These are phyloP conservation scores for Ornithorhynchus anatinus DNA, from an alignment of 2,113 vertebrate species.

Conservation along the genomic window DNA sequence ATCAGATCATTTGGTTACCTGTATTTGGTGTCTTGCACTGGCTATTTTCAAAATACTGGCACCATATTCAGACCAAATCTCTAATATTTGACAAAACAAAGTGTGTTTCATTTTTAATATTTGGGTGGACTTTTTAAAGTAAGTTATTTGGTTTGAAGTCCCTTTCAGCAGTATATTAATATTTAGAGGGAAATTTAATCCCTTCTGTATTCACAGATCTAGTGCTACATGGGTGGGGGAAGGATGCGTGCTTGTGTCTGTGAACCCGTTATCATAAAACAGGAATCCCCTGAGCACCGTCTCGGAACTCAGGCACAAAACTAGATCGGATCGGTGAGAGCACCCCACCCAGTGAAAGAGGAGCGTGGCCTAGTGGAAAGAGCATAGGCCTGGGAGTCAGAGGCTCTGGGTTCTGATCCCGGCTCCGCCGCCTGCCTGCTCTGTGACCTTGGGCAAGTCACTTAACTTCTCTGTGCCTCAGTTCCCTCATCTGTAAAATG, in stretches of 20 bases:
- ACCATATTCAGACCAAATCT: conserved; percentile 45
- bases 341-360: too few relatives aligned
- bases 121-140: conserved; percentile 54
- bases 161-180: conserved; percentile 56
- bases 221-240: too few relatives aligned
- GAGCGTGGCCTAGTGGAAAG: too few relatives aligned
- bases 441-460: too few relatives aligned
- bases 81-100: conserved; percentile 17
- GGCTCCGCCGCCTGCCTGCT: too few relatives aligned
- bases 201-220: too few relatives aligned
- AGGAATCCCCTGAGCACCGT: conserved; percentile 15
- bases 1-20: conserved; percentile 79
- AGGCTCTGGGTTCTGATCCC: too few relatives aligned
- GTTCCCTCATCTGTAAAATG: too few relatives aligned
- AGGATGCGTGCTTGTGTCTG: conserved; percentile 57
- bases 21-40: conserved; percentile 77
- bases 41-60: conserved; percentile 67
- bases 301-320: conserved; percentile 51
- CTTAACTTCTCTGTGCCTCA: too few relatives aligned
- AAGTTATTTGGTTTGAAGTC: conserved; percentile 42
- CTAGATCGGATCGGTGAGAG: conserved; percentile 33
- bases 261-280: conserved; percentile 53
- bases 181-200: conserved; percentile 53
- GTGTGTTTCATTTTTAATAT: conserved; percentile 58
- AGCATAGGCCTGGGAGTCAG: too few relatives aligned